Conservation (phyloP, 2,113 vertebrate genomes). For the Plecotus auritus region DNA sequence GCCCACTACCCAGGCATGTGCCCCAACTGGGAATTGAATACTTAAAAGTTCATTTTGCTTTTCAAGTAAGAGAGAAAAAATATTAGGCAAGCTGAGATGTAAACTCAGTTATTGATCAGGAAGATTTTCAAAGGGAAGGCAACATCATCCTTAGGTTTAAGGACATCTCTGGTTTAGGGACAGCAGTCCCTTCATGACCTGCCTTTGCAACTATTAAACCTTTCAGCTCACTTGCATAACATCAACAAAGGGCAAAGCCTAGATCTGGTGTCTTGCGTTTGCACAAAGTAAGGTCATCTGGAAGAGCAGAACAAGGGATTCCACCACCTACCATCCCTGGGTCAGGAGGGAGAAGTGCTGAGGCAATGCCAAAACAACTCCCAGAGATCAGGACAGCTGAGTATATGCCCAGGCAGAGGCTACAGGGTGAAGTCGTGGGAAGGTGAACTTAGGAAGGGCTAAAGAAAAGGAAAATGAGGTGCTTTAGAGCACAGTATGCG, state of each 20-base stretch:
- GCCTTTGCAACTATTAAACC: conserved; percentile 9
- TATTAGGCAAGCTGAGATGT: neutral
- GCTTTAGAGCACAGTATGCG: conserved; percentile 67
- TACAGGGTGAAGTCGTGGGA: neutral
- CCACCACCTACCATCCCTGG: neutral
- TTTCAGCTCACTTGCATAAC: neutral
- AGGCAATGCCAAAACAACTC: neutral
- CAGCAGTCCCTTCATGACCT: neutral
- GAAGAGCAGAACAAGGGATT: neutral
- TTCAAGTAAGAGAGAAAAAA: neutral
- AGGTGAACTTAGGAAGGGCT: conserved; percentile 67
- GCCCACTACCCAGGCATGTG: too few relatives aligned
- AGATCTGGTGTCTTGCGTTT: neutral
- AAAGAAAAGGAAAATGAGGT: conserved; percentile 70
- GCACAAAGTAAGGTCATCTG: neutral
- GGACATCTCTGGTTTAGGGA: neutral
- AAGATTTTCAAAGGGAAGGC: conserved; percentile 39
- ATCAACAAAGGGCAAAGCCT: neutral
- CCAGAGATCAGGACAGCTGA: neutral
- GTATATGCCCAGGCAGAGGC: neutral
- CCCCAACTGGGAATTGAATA: too few relatives aligned
- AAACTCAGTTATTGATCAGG: neutral
- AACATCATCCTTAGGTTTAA: neutral
- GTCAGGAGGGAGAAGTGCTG: neutral
- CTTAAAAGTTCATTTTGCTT: too few relatives aligned